phyloP scores from a whole-genome alignment of 2,113 vertebrate genomes.

The Petroica traversi region DNA sequence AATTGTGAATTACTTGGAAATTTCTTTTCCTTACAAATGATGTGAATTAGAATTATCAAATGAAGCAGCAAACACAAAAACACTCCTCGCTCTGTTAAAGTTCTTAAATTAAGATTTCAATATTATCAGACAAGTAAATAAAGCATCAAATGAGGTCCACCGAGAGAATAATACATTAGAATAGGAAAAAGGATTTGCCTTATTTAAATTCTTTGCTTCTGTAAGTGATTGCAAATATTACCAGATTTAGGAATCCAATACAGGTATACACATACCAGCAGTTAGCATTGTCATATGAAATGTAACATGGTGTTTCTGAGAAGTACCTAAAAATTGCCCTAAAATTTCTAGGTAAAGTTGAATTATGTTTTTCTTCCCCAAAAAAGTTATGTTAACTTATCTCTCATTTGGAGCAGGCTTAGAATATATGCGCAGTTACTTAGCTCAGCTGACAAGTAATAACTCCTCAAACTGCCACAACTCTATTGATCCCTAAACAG shows the following conservation, averaged over 20 bases:
- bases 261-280: not conserved
- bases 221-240: not conserved
- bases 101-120: not conserved
- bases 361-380: not conserved
- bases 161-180: not conserved
- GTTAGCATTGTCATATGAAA: not conserved
- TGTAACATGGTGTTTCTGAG: not conserved
- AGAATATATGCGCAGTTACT: not conserved
- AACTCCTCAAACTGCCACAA: not conserved
- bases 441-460: not conserved
- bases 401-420: not conserved
- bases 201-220: not conserved
- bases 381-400: not conserved
- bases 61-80: not conserved
- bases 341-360: fast-evolving
- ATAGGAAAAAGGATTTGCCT: not conserved
- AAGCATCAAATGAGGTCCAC: not conserved
- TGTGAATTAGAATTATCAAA: not conserved
- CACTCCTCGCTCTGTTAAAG: not conserved
- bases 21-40: not conserved
- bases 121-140: not conserved
- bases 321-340: not conserved
- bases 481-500: not conserved
- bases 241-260: not conserved
- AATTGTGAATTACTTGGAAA: not conserved